These are phyloP conservation scores for Ptychodera flava DNA, from an alignment of 35 echinoderm and acorn worm genomes.

Conservation along the genomic window DNA sequence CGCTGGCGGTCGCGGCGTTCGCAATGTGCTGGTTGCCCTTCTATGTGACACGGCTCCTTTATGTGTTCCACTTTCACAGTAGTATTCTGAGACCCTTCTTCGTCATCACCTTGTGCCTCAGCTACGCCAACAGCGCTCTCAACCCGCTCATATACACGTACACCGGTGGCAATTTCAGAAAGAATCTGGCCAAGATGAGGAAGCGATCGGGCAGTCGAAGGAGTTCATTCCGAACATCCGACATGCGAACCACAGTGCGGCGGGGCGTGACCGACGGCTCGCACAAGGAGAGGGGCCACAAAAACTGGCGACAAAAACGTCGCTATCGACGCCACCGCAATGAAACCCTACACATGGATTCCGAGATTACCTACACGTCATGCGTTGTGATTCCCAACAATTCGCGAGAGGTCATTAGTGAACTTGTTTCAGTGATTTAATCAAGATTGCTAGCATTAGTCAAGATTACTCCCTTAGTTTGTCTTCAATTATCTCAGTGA, in stretches of 20 bases:
- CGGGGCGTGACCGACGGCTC: too few species aligned
- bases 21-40: conserved; percentile 84
- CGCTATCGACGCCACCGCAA: not conserved
- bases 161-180: conserved; percentile 91
- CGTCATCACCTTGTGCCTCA: conserved; percentile 24
- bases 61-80: conserved; percentile 15
- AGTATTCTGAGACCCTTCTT: conserved; percentile 4
- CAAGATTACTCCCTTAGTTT: too few species aligned
- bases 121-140: conserved; percentile 82
- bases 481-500: not conserved
- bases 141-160: conserved; percentile 97
- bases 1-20: conserved; percentile 77
- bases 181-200: conserved; percentile 50
- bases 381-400: not conserved
- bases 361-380: not conserved
- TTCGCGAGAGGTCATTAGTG: not conserved
- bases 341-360: not conserved
- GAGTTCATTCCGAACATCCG: not conserved
- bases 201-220: not conserved
- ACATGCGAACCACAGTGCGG: not conserved
- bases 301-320: not conserved
- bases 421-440: not conserved
- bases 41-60: conserved; percentile 36
- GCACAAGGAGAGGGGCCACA: not conserved
- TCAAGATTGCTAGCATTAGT: too few species aligned